Evolutionary conservation across 1,140 invertebrate species (phyloP), one percentile per base, ranked within the genome.

Genomic region (Cecropterus lyciades): DNA sequence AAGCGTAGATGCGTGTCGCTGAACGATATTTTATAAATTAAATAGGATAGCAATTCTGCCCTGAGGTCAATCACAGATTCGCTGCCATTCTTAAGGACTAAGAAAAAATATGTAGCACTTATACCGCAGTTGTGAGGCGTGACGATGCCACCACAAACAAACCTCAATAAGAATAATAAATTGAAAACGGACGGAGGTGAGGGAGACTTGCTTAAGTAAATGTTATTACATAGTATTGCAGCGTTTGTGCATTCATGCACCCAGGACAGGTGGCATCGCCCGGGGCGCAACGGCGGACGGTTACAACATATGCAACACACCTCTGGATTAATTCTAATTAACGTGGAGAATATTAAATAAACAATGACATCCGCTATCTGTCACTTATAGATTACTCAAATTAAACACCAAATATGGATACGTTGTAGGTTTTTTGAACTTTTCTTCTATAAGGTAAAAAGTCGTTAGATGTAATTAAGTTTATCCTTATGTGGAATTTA

Each of bases 161-260:
- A 24, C 20, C 5, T 33, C 30, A 33, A 10, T 6, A 10, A 10
- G 30, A 33, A 33, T 6, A 33, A 33, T 4, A 24, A 24, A 24
- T 33, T n/a, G n/a, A 10, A 33, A 33, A 3, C 30, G 7, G 30
- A 7, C n/a, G n/a, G n/a, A 33, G 30, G 9, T 8, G 30, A 10
- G 6, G 30, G 20, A 24, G 20, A 24, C 20, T 24, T 33, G 30
- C 30, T 7, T 33, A 48, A 10, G 15, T 48, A 20, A 48, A 10
- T 77, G 80, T 78, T 68, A 72, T 70, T 69, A 40, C 33, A 64
- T 13, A 6, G 24, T 52, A 52, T 45, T 45, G 51, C 49, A 53
- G 10, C 37, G 52, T 27, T 43, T 16, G 56, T 27, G 24, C 40
- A 30, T 51, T 20, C 11, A 51, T 30, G 24, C 15, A 14, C 42